Evolutionary conservation across 1,140 invertebrate genomes (phyloP).

Genomic region (Drosophila azteca): DNA sequence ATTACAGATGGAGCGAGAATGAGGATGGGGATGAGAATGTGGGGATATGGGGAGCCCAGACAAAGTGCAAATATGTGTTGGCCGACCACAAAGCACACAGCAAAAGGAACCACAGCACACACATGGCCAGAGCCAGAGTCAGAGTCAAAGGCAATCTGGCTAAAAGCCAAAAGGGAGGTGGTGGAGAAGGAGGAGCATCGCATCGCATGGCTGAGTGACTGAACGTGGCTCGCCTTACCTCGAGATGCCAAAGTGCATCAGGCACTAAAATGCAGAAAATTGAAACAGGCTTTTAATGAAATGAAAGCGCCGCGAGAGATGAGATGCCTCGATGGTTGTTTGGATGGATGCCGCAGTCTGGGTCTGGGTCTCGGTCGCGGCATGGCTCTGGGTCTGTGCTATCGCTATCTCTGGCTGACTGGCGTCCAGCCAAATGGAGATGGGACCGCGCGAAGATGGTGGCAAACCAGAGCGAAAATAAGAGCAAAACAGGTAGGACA

Average conservation of each 20-base stretch:
- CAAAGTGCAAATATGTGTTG: conserved; percentile 78
- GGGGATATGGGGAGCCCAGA: conserved; percentile 12
- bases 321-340: conserved; percentile 26
- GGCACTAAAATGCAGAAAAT: conserved; percentile 83
- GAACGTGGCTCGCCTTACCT: conserved; percentile 17
- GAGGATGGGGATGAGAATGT: background rate
- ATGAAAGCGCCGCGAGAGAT: conserved; percentile 68
- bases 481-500: background rate
- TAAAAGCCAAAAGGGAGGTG: conserved; percentile 32
- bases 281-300: conserved; percentile 83
- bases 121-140: no score
- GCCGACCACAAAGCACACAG: conserved; percentile 43
- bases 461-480: conserved; percentile 25
- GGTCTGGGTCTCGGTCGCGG: background rate
- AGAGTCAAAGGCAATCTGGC: background rate
- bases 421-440: conserved; percentile 10
- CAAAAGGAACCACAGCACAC: background rate
- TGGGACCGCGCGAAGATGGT: conserved; percentile 20
- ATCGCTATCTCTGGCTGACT: conserved; percentile 22
- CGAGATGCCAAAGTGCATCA: conserved; percentile 83
- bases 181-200: no score
- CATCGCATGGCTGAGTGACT: conserved; percentile 16
- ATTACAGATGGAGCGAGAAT: conserved; percentile 17
- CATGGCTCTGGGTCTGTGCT: background rate
- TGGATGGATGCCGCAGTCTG: background rate